Conservation (phyloP, 2,888 invertebrate genomes). For the Phengaris arion region DNA sequence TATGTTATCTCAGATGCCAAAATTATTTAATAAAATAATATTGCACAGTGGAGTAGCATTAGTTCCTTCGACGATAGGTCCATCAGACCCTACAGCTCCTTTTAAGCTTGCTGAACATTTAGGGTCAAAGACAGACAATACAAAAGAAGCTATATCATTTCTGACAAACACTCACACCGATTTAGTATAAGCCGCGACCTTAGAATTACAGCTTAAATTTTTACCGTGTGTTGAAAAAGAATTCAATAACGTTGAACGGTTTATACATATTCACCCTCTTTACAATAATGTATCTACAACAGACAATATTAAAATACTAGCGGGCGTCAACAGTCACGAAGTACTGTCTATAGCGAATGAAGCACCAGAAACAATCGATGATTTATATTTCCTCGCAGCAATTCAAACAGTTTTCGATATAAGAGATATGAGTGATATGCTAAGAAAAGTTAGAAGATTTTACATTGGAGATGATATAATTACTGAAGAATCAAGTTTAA, state of each 20-base stretch:
- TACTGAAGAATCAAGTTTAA: constrained; percentile 37
- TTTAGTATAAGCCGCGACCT: constrained; percentile 47
- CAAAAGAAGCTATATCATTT: constrained; percentile 49
- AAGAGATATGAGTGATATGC: constrained; percentile 41
- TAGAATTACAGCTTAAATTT: constrained; percentile 41
- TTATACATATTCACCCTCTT: constrained; percentile 11
- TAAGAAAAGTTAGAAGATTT: constrained; percentile 50
- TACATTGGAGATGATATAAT: constrained; percentile 53
- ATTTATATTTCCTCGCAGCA: not conserved
- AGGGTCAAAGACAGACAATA: constrained; percentile 45
- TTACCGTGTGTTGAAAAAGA: constrained; percentile 51
- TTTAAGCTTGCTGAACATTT: constrained; percentile 48
- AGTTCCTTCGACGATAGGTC: constrained; percentile 40
- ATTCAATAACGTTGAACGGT: constrained; percentile 39
- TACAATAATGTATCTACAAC: not conserved
- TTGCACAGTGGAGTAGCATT: constrained; percentile 52
- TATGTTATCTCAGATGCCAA: constrained; percentile 48
- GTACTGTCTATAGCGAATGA: not conserved
- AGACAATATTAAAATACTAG: constrained; percentile 6
- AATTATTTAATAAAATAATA: constrained; percentile 52
- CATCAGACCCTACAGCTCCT: constrained; percentile 45
- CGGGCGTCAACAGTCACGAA: constrained; percentile 11
- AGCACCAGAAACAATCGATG: not conserved
- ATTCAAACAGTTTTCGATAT: constrained; percentile 18
- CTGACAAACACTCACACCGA: constrained; percentile 45